These are phyloP conservation scores for Alsophila aescularia DNA, from an alignment of 2,888 invertebrate species.

Conservation along the genomic window DNA sequence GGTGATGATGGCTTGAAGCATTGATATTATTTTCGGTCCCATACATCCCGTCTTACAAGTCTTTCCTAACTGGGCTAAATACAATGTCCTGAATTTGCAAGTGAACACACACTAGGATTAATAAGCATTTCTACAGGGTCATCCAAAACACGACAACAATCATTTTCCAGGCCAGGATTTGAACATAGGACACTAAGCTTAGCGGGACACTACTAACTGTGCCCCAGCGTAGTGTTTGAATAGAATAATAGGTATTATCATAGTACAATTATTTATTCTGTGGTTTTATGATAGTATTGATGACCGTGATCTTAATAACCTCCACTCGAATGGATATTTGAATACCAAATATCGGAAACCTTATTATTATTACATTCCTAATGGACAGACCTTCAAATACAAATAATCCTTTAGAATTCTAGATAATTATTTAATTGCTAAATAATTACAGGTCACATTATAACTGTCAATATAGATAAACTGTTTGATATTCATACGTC, in stretches of 20 bases:
- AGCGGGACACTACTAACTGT: too few species aligned
- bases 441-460: not conserved
- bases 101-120: too few species aligned
- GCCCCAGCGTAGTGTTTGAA: too few species aligned
- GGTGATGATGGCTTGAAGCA: too few species aligned
- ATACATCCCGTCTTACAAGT: too few species aligned
- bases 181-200: too few species aligned
- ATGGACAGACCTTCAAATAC: not conserved
- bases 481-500: not conserved
- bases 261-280: not conserved
- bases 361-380: constrained; percentile 4
- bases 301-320: constrained; percentile 21
- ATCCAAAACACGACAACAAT: too few species aligned
- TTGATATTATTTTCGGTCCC: too few species aligned
- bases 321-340: constrained; percentile 14
- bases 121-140: too few species aligned
- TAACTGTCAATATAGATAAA: not conserved
- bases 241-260: not conserved
- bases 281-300: not conserved
- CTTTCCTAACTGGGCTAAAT: too few species aligned
- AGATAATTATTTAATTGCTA: not conserved
- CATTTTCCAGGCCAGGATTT: too few species aligned
- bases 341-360: constrained; percentile 11
- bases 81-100: too few species aligned
- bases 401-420: not conserved